Base-by-base conservation (phyloP, 2,113 vertebrate species). In the Brachyhypopomus gauderio region DNA sequence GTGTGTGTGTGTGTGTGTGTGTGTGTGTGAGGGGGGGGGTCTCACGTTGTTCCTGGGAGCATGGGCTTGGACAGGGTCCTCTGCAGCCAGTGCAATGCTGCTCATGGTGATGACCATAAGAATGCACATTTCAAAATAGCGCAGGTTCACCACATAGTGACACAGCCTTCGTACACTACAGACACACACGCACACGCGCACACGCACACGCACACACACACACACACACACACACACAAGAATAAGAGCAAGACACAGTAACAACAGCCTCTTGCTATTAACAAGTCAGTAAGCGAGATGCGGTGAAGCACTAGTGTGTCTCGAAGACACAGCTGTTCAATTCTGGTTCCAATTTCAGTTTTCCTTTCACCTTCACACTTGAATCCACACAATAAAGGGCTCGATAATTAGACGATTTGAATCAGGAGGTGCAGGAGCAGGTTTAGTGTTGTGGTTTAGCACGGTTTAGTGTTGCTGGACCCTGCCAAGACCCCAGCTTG, bases 61-160 rank as follows among this genome's bases (percentile, higher is more conserved):
- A 72, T 95, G 94, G 0, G 96, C 92, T 5, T 94, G 93, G 30
- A 99, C 97, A 0, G 98, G 97, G 79, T 99, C 97, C 84, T 99
- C 97, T 0, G 97, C 97, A 0, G 98, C 98, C 89, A 99, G 91
- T 19, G 97, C 96, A 0, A 99, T 97, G 92, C 98, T 99, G 92
- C 98, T 99, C 92, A 99, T 95, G 48, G 95, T 95, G 0, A 99
- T 99, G 78, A 99, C 97, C 19, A 95, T 89, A 1, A 99, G 94
- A 89, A 99, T 98, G 89, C 97, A 97, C 98, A 97, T 97, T 89
- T 99, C 97, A 0, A 98, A 98, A 87, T 99, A 96, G 71, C 95
- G 95, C 87, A 98, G 92, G 88, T 96, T 98, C 86, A 99, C 97
- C 0, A 98, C 93, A 86, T 96, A 98, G 86, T 98, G 97, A 90